phyloP scores from a whole-genome alignment of 2,113 vertebrate genomes.

The Oplegnathus fasciatus region DNA sequence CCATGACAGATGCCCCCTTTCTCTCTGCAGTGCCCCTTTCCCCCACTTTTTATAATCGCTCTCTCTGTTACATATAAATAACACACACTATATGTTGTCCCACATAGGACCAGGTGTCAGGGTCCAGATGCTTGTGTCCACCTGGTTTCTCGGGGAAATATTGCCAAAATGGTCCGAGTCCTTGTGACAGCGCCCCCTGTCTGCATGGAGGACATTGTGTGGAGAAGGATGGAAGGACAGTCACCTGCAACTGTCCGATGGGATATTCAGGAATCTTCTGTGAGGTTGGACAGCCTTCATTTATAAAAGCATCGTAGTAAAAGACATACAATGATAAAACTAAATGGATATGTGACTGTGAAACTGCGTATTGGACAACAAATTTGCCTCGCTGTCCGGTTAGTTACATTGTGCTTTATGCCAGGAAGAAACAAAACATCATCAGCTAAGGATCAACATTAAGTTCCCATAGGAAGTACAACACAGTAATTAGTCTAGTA shows the following conservation, averaged over 20 bases:
- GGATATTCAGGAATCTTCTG: conserved; percentile 95
- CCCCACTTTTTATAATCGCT: not conserved
- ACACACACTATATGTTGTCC: not conserved
- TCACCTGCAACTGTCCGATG: conserved; percentile 90
- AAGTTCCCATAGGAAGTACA: no score
- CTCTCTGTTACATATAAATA: not conserved
- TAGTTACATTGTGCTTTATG: no score
- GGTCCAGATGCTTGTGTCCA: conserved; percentile 92
- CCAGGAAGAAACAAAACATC: no score
- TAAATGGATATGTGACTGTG: no score
- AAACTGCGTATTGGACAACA: no score
- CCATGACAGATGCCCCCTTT: not conserved
- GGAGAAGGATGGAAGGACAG: conserved; percentile 86
- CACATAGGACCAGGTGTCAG: conserved; percentile 91
- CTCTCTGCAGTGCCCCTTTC: not conserved
- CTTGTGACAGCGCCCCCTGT: conserved; percentile 94
- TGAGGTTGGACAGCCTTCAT: conserved; percentile 86
- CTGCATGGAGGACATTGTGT: conserved; percentile 94
- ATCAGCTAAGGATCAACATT: no score
- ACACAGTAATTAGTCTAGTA: no score
- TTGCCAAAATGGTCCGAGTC: conserved; percentile 90
- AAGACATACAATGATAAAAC: no score
- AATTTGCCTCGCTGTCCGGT: not conserved
- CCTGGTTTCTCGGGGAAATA: conserved; percentile 92
- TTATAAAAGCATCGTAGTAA: not conserved